Percentiles rank a stretch among this genome's conserved stretches.
Evolutionary conservation across 2,888 invertebrate species (phyloP).

Genomic region (Scaptomyza parva): DNA sequence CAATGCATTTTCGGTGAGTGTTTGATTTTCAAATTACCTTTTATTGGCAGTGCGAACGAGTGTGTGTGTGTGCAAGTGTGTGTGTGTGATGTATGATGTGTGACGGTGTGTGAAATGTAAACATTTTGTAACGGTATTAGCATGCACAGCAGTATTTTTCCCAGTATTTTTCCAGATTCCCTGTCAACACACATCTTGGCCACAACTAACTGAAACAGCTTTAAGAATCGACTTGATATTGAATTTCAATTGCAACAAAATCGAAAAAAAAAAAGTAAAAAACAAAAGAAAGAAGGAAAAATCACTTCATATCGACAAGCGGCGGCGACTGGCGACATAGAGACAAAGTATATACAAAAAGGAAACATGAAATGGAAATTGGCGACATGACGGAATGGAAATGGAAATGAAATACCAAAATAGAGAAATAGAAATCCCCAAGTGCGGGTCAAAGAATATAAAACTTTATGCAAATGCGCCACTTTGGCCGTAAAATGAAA

Average conservation of each 20-base stretch:
- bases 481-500: conserved; percentile 81
- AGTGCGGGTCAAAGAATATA: conserved; percentile 81
- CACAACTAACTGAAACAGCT: no score
- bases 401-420: no score
- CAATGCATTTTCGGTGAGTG: conserved; percentile 45
- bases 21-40: conserved; percentile 83
- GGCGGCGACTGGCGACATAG: conserved; percentile 38
- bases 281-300: conserved; percentile 16
- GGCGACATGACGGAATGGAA: conserved; percentile 28
- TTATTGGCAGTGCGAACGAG: conserved; percentile 48
- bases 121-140: conserved; percentile 52
- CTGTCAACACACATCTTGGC: no score
- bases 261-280: background rate
- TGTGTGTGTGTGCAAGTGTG: conserved; percentile 3
- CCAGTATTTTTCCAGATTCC: no score
- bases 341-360: conserved; percentile 70
- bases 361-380: conserved; percentile 62
- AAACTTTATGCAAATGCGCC: conserved; percentile 80
- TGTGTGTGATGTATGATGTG: conserved; percentile 28
- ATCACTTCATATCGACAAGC: conserved; percentile 49
- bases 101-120: conserved; percentile 40
- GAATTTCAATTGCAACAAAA: conserved; percentile 71
- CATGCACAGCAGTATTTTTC: conserved; percentile 29
- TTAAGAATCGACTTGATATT: conserved; percentile 57
- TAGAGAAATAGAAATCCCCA: conserved; percentile 73